Conservation (phyloP, 23 tunicate genomes). For the Styela clava region DNA sequence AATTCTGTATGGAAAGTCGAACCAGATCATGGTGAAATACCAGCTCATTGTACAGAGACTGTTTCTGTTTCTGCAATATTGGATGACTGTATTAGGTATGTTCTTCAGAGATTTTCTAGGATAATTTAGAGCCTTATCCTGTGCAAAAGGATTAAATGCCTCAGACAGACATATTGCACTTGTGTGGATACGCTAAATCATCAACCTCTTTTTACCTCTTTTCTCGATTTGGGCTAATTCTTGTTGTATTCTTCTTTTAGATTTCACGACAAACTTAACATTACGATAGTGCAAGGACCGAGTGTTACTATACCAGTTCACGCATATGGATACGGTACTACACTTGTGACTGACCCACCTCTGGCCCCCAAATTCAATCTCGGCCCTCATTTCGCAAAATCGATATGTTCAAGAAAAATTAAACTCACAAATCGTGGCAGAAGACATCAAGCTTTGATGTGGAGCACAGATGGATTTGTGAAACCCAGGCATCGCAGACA, state of each 20-base stretch:
- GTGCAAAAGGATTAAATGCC: no score
- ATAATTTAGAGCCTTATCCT: background rate
- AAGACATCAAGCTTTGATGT: conserved; percentile 77
- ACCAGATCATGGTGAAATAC: conserved; percentile 68
- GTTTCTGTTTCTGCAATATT: conserved; percentile 65
- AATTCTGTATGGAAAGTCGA: conserved; percentile 75
- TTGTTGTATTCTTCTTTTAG: no score
- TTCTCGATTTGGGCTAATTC: no score
- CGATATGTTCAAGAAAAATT: conserved; percentile 50
- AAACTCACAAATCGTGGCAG: conserved; percentile 85
- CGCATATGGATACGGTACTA: conserved; percentile 79
- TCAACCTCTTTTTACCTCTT: no score
- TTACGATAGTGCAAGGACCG: conserved; percentile 82
- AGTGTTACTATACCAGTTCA: conserved; percentile 68
- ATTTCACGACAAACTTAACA: conserved; percentile 76
- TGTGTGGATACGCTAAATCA: no score
- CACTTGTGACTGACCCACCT: conserved; percentile 74
- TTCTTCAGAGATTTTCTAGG: no score
- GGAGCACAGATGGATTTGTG: conserved; percentile 78
- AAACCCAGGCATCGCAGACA: conserved; percentile 40
- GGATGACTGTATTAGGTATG: conserved; percentile 78
- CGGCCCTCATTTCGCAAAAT: conserved; percentile 87
- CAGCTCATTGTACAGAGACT: conserved; percentile 44
- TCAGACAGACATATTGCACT: no score
- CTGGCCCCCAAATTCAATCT: conserved; percentile 64